phyloP scores from a whole-genome alignment of 2,797 vertebrate species.

The Lycodopsis pacificus region DNA sequence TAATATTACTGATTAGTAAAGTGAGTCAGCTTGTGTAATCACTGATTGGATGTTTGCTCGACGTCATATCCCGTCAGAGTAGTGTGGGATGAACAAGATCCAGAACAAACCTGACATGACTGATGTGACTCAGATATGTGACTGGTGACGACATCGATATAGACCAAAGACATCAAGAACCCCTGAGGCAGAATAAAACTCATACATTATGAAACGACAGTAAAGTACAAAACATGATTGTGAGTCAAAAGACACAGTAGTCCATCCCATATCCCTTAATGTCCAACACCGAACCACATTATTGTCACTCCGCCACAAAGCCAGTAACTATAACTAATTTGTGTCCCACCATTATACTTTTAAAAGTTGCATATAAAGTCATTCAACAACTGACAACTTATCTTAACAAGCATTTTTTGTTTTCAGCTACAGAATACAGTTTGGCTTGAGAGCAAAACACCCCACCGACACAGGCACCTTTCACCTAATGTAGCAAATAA shows the following conservation, averaged over 20 bases:
- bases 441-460: not conserved
- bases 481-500: not conserved
- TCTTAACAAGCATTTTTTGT: not conserved
- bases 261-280: not conserved
- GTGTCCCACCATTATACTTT: not conserved
- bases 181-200: not conserved
- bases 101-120: not conserved
- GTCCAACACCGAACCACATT: not conserved
- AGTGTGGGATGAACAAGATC: not conserved
- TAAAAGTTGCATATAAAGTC: constrained; percentile 4
- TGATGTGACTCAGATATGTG: not conserved
- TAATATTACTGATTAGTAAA: not conserved
- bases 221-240: not conserved
- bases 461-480: not conserved
- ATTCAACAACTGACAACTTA: not conserved
- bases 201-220: not conserved
- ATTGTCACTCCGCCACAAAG: not conserved
- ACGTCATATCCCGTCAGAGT: not conserved
- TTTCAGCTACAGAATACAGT: not conserved
- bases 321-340: not conserved
- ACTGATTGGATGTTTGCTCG: not conserved
- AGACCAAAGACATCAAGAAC: not conserved
- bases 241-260: not conserved
- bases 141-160: not conserved
- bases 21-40: not conserved